Evolutionary conservation across 2,888 invertebrate species (phyloP), one percentile per base, ranked within the genome.

Genomic region (Lasioglossum malachurum): DNA sequence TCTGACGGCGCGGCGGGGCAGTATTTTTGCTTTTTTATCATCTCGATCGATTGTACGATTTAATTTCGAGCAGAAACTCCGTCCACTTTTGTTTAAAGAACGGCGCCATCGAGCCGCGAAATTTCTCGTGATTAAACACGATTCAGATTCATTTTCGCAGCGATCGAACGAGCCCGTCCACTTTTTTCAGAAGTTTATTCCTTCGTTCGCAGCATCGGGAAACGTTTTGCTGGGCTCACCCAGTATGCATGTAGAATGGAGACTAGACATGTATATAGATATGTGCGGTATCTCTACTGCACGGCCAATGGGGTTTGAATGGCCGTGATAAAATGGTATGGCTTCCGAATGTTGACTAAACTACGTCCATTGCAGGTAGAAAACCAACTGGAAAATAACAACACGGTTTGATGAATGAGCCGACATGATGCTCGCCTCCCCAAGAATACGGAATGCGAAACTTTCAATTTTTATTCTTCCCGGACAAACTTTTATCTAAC

Each of bases 311-410:
- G 94, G 94, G 94, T 94, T 95, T 95, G 95, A 95, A 95, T 95
- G 94, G 94, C 94, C 91, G 93, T 94, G 95, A 95, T 95, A 95
- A 95, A 95, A 95, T 94, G 94, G 87, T 95, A 95, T 94, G 94
- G 94, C 95, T 95, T 95, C 95, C 95, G 95, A 95, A 95, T 95
- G 95, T 95, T 95, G 95, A 95, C 95, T 95, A 94, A 95, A 95
- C 95, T 94, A 93, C 94, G 92, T 91, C 94, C 94, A 94, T 94
- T 94, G 94, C 94, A 95, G 94, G 93, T 94, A 95, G 94, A 95
- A 94, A 95, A 94, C 94, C 94, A 94, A 95, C 94, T 94, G 94
- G 95, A 95, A 95, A 95, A 95, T 95, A 95, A 94, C 93, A 94
- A 91, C 93, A 90, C 86, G 87, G 85, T 91, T 89, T 93, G 93